Evolutionary conservation across 2,113 vertebrate species (phyloP), one percentile per base, ranked within the genome.

Genomic region (Dromas ardeola): DNA sequence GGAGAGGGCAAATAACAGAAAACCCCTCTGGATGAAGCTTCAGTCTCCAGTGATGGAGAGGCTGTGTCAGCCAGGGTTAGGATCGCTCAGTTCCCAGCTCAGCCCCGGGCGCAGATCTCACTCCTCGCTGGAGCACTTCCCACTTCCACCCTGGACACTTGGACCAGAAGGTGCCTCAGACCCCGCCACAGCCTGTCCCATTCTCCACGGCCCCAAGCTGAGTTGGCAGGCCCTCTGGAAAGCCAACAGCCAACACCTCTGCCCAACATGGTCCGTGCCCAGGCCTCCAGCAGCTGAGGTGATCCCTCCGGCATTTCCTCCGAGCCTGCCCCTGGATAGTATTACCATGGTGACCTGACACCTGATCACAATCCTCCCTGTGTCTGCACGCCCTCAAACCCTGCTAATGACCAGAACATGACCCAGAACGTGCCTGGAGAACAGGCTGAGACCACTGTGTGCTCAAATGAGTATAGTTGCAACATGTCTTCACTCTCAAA

Each of bases 191-290:
- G 26, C 9, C 8, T 5, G 9, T 40, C 40, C 3, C 47, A 88
- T 62, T 65, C 83, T 78, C 72, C 76, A n/a, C 3, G 7, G 77
- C 8, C 50, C 22, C 55, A 88, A 25, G 19, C 13, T 73, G 71
- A 59, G 34, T 1, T 81, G 91, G 34, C 62, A 83, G 53, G 21
- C 21, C 77, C 22, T 69, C 50, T 50, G 69, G 52, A 90, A 94
- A 94, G 38, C 45, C 40, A 62, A 10, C 29, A 74, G 30, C 40
- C 36, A 85, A 87, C 47, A 76, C 26, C 34, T 73, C 69, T 62
- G n/a, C 50, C 43, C 70, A 73, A 16, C 0, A 16, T 49, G 45
- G 22, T 70, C 74, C 0, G 0, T 86, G 86, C 56, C 15, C 81
- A 86, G 49, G 43, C 38, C 43, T 77, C 29, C 50, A 81, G 86